Evolutionary conservation across 2,113 vertebrate genomes (phyloP).

Genomic region (Rostratula benghalensis): DNA sequence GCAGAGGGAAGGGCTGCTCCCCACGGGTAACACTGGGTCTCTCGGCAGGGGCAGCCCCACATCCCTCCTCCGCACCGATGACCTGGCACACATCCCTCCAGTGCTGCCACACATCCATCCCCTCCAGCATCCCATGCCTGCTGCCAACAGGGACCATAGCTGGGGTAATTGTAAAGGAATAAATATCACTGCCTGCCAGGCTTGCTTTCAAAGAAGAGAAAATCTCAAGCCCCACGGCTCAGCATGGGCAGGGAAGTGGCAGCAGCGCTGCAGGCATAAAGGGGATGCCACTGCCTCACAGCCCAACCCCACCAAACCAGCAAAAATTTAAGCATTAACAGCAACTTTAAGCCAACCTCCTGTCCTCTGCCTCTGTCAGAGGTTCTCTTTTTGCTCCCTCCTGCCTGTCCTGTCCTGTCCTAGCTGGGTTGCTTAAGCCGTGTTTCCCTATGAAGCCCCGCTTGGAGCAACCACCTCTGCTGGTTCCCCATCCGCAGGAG

Average conservation of each 20-base stretch:
- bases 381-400: neutral
- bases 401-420: neutral
- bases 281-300: neutral
- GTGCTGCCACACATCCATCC: neutral
- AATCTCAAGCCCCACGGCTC: neutral
- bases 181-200: neutral
- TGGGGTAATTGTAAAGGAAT: neutral
- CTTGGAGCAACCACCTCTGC: neutral
- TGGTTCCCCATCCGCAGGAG: neutral
- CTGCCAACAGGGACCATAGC: neutral
- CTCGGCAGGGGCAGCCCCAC: rapidly evolving
- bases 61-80: neutral
- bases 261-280: neutral
- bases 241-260: rapidly evolving
- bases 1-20: neutral
- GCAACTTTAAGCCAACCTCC: neutral
- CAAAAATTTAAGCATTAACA: neutral
- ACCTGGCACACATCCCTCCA: neutral
- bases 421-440: neutral
- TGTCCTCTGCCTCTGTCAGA: neutral
- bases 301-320: neutral
- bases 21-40: rapidly evolving
- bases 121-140: neutral
- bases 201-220: neutral
- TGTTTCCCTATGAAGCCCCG: rapidly evolving